These are phyloP conservation scores for Chrysolina americana DNA, from an alignment of 2,888 invertebrate genomes.

Conservation along the genomic window DNA sequence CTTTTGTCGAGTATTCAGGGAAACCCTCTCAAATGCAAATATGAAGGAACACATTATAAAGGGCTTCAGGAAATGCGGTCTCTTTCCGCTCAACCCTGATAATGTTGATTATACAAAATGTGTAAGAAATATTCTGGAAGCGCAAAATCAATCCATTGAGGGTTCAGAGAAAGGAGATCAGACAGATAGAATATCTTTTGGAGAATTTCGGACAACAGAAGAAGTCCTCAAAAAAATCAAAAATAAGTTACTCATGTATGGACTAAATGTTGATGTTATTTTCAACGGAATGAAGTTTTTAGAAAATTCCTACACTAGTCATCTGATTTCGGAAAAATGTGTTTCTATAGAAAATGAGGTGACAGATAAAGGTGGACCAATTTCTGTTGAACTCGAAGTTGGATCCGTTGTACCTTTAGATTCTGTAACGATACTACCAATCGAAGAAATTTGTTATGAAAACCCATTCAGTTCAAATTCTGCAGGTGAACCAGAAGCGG, in stretches of 20 bases:
- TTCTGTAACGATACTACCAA: not conserved
- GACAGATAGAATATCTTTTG: too few relatives aligned
- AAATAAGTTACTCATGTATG: not conserved
- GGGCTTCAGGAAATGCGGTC: constrained; percentile 31
- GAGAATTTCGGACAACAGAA: too few relatives aligned
- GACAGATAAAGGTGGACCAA: not conserved
- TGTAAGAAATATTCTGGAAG: constrained; percentile 31
- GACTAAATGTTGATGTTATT: constrained; percentile 3
- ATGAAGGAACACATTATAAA: constrained; percentile 15
- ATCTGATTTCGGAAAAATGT: not conserved
- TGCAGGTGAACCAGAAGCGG: not conserved
- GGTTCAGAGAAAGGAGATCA: too few relatives aligned
- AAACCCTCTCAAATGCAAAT: not conserved
- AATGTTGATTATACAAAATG: constrained; percentile 32
- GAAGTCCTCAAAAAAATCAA: not conserved
- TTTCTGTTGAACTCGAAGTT: constrained; percentile 1
- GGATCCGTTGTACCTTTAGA: not conserved
- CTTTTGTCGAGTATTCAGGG: constrained; percentile 30
- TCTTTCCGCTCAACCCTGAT: constrained; percentile 28
- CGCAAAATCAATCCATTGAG: not conserved
- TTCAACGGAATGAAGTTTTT: not conserved
- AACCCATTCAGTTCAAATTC: not conserved
- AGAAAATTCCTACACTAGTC: not conserved
- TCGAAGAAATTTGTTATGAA: constrained; percentile 1
- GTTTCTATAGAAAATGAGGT: not conserved